Evolutionary conservation across 2,797 vertebrate species (phyloP).

Genomic region (Melanotaenia pygmaea): DNA sequence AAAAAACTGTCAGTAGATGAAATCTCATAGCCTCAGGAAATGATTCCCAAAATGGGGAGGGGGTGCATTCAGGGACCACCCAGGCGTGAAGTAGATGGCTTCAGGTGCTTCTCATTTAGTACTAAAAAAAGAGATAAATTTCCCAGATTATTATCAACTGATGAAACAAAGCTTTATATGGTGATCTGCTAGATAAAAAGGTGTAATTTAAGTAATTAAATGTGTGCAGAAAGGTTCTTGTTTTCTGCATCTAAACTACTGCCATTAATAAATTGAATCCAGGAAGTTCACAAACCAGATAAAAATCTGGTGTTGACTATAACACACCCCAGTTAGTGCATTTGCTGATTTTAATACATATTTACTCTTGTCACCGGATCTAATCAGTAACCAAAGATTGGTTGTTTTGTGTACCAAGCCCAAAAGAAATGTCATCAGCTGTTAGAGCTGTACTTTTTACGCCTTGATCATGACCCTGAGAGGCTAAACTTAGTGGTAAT

Average conservation of each 20-base stretch:
- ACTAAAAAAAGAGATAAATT: background rate
- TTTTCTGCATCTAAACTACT: background rate
- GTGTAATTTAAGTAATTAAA: background rate
- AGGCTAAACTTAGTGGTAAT: conserved; percentile 50
- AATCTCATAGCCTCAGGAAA: conserved; percentile 38
- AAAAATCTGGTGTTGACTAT: background rate
- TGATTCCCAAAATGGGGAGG: conserved; percentile 1
- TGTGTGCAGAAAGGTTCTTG: background rate
- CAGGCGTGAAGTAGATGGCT: conserved; percentile 4
- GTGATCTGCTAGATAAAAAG: background rate
- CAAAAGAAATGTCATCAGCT: conserved; percentile 11
- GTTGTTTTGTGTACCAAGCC: background rate
- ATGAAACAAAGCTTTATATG: conserved; percentile 30
- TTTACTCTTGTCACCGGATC: background rate
- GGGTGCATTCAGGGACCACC: conserved; percentile 39
- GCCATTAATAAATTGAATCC: background rate
- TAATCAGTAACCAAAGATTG: conserved; percentile 9
- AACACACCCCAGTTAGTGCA: background rate
- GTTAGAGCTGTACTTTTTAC: background rate
- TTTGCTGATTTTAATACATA: background rate
- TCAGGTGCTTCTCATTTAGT: conserved; percentile 19
- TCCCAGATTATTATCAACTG: conserved; percentile 32
- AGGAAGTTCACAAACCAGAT: background rate
- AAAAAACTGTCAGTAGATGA: conserved; percentile 46
- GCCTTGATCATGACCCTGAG: conserved; percentile 6